phyloP scores from a whole-genome alignment of 2,888 invertebrate genomes.

The Dicranocentrus wangi region DNA sequence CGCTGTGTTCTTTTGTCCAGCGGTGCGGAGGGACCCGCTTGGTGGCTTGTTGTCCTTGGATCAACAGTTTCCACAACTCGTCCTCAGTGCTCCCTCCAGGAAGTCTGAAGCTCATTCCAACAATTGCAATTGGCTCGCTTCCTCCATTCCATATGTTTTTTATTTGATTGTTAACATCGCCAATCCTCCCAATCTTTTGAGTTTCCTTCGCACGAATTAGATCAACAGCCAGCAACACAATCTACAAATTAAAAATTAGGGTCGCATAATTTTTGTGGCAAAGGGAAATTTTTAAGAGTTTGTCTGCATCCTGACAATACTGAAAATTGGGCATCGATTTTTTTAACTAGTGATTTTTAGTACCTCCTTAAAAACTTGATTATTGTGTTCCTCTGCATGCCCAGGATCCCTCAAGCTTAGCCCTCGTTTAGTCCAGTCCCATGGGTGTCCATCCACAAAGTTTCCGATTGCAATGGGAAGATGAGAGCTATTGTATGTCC shows the following conservation, averaged over 20 bases:
- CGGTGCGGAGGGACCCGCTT: not conserved
- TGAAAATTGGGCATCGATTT: not conserved
- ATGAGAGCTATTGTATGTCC: too few species aligned
- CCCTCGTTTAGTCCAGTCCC: not conserved
- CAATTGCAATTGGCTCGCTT: conserved; percentile 1
- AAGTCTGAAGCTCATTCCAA: not conserved
- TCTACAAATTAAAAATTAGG: not conserved
- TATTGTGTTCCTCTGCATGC: too few species aligned
- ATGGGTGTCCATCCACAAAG: not conserved
- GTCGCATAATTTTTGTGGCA: not conserved
- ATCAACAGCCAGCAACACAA: too few species aligned
- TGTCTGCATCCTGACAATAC: not conserved
- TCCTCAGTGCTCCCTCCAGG: not conserved
- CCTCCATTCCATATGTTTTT: not conserved
- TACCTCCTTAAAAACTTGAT: not conserved
- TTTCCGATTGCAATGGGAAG: not conserved
- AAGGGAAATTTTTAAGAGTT: not conserved
- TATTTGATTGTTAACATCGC: not conserved
- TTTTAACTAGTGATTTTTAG: not conserved
- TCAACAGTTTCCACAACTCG: not conserved
- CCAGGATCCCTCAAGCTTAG: not conserved
- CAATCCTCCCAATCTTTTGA: too few species aligned
- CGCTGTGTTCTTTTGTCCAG: not conserved
- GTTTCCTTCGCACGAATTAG: too few species aligned
- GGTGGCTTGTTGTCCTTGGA: not conserved